Conservation (phyloP, 2,888 invertebrate species). For the Nephrotoma flavescens region DNA sequence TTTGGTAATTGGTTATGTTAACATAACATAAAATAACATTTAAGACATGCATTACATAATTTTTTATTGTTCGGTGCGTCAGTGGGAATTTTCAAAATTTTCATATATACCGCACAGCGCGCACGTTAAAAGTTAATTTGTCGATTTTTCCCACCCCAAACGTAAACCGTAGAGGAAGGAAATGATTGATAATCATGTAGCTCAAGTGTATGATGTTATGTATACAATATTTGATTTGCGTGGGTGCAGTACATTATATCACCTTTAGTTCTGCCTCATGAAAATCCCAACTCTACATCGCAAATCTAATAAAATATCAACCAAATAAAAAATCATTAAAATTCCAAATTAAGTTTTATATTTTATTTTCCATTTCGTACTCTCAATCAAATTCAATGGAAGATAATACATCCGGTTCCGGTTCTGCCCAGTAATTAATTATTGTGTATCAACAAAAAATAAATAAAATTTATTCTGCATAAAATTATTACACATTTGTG, state of each 20-base stretch:
- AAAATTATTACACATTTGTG: not conserved
- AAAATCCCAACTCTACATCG: not conserved
- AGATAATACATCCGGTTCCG: slow-evolving; percentile 35
- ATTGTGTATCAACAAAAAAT: not conserved
- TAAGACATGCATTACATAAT: not conserved
- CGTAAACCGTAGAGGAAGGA: not conserved
- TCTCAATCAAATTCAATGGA: not conserved
- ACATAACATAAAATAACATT: not conserved
- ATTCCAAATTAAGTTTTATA: not conserved
- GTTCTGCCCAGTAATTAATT: slow-evolving; percentile 28
- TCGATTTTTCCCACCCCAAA: not conserved
- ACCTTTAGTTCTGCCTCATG: not conserved
- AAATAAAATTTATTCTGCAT: not conserved
- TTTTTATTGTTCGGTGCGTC: not conserved
- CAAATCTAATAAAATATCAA: not conserved
- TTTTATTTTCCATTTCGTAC: not conserved
- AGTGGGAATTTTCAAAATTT: not conserved
- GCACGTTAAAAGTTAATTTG: not conserved
- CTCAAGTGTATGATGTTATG: not conserved
- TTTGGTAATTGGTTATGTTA: not conserved
- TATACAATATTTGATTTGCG: not conserved
- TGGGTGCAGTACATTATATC: not conserved
- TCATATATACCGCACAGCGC: not conserved
- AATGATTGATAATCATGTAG: not conserved
- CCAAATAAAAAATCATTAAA: not conserved